Percentiles rank a stretch among this genome's conserved stretches.
Conservation (phyloP, 1,140 invertebrate genomes). For the Drosophila nikananu region DNA sequence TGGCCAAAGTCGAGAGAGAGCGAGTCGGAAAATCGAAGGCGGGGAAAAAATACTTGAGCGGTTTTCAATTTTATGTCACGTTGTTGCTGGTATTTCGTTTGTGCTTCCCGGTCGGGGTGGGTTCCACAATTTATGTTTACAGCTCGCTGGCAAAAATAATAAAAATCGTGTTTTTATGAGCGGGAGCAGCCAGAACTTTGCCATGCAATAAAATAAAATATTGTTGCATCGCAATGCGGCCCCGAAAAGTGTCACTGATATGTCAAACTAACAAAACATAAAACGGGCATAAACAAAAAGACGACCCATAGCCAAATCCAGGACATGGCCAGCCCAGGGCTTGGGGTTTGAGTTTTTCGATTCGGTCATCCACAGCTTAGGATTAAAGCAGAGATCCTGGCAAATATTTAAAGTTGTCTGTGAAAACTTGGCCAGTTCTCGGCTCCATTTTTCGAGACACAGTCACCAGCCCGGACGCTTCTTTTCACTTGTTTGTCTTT, state of each 20-base stretch:
- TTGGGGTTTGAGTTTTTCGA: slow-evolving; percentile 3
- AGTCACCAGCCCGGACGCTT: slow-evolving; percentile 29
- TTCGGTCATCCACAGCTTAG: slow-evolving; percentile 9
- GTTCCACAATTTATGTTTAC: slow-evolving; percentile 75
- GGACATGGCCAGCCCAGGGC: slow-evolving; percentile 8
- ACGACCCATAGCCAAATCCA: slow-evolving; percentile 28
- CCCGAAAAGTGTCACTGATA: slow-evolving; percentile 76
- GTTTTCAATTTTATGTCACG: slow-evolving; percentile 72
- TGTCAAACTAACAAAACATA: slow-evolving; percentile 81
- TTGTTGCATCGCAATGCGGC: slow-evolving; percentile 64
- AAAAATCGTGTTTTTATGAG: slow-evolving; percentile 78
- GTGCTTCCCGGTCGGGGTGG: slow-evolving; percentile 1
- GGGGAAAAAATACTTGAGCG: slow-evolving; percentile 51
- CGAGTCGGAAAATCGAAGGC: slow-evolving; percentile 29
- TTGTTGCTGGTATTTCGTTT: slow-evolving; percentile 34
- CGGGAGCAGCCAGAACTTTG: slow-evolving; percentile 40
- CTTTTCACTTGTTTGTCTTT: slow-evolving; percentile 78
- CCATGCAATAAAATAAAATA: slow-evolving; percentile 79
- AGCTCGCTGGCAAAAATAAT: slow-evolving; percentile 62
- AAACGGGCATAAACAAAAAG: slow-evolving; percentile 72
- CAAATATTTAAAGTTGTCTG: slow-evolving; percentile 80
- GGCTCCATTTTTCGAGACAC: neutral
- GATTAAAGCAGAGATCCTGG: slow-evolving; percentile 4
- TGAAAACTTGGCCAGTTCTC: slow-evolving; percentile 64
- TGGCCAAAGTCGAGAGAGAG: slow-evolving; percentile 14